These are phyloP conservation scores for Bombus breviceps DNA, from an alignment of 1,140 invertebrate species.

Conservation along the genomic window DNA sequence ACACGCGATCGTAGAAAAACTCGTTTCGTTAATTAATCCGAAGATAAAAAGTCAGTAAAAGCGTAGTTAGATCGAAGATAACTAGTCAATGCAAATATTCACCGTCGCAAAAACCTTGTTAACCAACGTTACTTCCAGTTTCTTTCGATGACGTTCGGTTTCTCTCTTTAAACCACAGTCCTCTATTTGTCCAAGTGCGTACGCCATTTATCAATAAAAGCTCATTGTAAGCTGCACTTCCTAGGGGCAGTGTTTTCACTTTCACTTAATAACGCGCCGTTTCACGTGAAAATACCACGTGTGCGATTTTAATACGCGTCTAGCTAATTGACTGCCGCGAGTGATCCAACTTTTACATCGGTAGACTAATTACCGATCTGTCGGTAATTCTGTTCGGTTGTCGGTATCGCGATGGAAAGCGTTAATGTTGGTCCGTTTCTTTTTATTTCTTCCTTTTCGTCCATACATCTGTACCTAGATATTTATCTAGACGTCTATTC, in stretches of 20 bases:
- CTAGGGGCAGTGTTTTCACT: background rate
- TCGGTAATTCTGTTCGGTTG: background rate
- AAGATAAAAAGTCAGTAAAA: too few relatives aligned
- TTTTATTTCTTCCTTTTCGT: background rate
- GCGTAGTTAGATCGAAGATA: too few relatives aligned
- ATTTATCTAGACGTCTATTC: background rate
- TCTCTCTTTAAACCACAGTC: background rate
- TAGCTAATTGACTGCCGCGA: background rate
- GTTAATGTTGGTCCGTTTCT: too few relatives aligned
- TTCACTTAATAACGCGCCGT: conserved; percentile 14
- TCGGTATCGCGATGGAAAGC: background rate
- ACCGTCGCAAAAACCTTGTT: too few relatives aligned
- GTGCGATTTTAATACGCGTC: background rate
- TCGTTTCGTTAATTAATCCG: too few relatives aligned
- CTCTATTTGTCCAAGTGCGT: background rate
- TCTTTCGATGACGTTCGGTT: background rate
- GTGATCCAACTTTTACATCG: background rate
- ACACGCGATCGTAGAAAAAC: too few relatives aligned
- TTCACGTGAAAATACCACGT: background rate
- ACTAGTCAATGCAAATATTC: too few relatives aligned
- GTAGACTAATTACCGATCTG: background rate
- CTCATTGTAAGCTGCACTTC: background rate
- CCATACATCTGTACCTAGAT: background rate
- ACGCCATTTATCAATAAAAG: background rate
- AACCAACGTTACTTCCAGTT: background rate